Conservation (phyloP, 2,888 invertebrate species). For the Hirtodrosophila histrioides region DNA sequence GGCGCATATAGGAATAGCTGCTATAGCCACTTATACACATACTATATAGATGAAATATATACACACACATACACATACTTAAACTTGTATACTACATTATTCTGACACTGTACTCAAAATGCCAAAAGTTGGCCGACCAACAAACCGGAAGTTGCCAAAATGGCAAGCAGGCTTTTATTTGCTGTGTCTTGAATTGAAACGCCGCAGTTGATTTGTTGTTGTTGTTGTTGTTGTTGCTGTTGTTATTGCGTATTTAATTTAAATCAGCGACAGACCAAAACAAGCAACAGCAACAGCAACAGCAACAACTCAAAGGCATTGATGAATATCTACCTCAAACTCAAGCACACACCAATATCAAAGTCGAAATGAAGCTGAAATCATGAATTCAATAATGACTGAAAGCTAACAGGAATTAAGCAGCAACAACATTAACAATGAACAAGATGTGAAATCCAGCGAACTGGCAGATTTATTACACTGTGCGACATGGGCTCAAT, state of each 20-base stretch:
- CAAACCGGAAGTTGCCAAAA: conserved; percentile 55
- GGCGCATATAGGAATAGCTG: conserved; percentile 54
- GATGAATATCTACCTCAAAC: conserved; percentile 31
- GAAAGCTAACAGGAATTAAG: conserved; percentile 30
- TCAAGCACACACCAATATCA: background rate
- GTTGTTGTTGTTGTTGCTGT: conserved; percentile 9
- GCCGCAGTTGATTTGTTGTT: conserved; percentile 2
- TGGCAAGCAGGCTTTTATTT: conserved; percentile 49
- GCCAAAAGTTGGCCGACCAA: conserved; percentile 53
- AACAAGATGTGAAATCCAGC: conserved; percentile 19
- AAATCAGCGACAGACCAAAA: conserved; percentile 46
- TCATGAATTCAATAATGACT: conserved; percentile 29
- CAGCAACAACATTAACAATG: conserved; percentile 27
- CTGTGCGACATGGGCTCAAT: conserved; percentile 19
- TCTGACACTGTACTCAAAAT: conserved; percentile 15
- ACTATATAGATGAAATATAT: conserved; percentile 5
- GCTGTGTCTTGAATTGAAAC: conserved; percentile 19
- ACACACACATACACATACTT: conserved; percentile 5
- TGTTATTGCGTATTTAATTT: conserved; percentile 48
- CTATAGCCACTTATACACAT: conserved; percentile 4
- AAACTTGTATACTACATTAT: conserved; percentile 19
- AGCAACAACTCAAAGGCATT: conserved; percentile 49
- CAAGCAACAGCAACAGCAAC: conserved; percentile 26
- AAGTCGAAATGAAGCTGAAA: conserved; percentile 15
- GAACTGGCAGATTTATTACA: conserved; percentile 47